These are phyloP conservation scores for Trypoxylon attenuatum DNA, from an alignment of 2,888 invertebrate species.

Conservation along the genomic window DNA sequence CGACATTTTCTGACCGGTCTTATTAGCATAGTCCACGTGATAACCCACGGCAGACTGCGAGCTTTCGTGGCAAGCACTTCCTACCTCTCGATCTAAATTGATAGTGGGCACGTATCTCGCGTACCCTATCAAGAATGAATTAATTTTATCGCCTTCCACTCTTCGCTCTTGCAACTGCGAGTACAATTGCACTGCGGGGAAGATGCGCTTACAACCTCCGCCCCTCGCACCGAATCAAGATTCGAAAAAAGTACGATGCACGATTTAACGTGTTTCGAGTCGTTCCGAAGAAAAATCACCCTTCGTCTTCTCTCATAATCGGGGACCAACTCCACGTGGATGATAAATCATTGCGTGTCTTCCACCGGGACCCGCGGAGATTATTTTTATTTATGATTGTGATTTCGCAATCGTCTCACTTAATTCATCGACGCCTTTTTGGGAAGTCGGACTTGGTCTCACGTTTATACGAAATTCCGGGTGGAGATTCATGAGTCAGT, in stretches of 20 bases:
- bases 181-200: no score
- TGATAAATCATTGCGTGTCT: not conserved
- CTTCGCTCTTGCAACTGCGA: no score
- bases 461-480: no score
- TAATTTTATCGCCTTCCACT: not conserved
- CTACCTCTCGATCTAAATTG: conserved; percentile 5
- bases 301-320: no score
- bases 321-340: no score
- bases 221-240: no score
- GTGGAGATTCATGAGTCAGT: no score
- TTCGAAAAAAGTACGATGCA: no score
- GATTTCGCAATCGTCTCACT: not conserved
- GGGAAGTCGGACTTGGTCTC: not conserved
- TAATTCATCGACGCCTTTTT: not conserved
- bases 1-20: conserved; percentile 27
- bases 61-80: conserved; percentile 24
- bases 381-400: not conserved
- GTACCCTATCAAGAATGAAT: not conserved
- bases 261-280: no score
- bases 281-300: no score
- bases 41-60: conserved; percentile 29
- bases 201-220: no score
- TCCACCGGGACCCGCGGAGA: not conserved
- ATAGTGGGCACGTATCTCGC: not conserved
- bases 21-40: conserved; percentile 52